phyloP scores from a whole-genome alignment of 2,888 invertebrate genomes.

The Xylota segnis region DNA sequence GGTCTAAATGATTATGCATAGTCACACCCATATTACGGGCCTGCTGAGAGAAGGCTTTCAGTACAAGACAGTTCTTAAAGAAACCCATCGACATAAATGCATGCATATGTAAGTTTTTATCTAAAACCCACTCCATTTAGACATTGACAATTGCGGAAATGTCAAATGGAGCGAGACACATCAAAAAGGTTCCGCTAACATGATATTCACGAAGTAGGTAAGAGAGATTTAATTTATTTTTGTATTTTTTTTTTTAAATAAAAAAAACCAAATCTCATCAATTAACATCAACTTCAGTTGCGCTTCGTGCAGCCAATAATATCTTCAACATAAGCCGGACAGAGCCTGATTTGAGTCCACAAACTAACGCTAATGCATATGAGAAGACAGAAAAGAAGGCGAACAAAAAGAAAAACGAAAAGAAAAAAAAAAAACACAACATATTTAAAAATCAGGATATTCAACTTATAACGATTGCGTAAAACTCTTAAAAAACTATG shows the following conservation, averaged over 20 bases:
- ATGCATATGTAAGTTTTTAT: too few relatives aligned
- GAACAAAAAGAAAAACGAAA: conserved; percentile 11
- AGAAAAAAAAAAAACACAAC: conserved; percentile 14
- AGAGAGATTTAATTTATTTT: not conserved
- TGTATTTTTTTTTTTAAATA: conserved; percentile 4
- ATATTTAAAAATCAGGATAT: conserved; percentile 65
- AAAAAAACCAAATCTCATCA: conserved; percentile 37
- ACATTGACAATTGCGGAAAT: conserved; percentile 20
- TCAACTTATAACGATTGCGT: conserved; percentile 72
- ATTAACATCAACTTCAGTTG: conserved; percentile 52
- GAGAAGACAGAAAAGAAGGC: conserved; percentile 22
- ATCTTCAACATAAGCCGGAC: conserved; percentile 35
- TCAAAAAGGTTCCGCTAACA: conserved; percentile 32
- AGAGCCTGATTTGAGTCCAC: conserved; percentile 17
- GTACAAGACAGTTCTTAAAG: too few relatives aligned
- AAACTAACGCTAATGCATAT: conserved; percentile 29
- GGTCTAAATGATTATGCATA: too few relatives aligned
- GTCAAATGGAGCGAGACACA: conserved; percentile 6
- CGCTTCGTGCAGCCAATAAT: conserved; percentile 35
- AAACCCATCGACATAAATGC: too few relatives aligned
- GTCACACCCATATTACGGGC: too few relatives aligned
- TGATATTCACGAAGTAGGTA: not conserved
- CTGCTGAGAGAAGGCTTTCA: too few relatives aligned
- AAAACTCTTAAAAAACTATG: conserved; percentile 65
- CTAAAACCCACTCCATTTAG: not conserved